A percentile compares a stretch with the other conserved stretches of the same genome.
phyloP scores from a whole-genome alignment of 1,140 invertebrate species.

The Drosophila mauritiana region DNA sequence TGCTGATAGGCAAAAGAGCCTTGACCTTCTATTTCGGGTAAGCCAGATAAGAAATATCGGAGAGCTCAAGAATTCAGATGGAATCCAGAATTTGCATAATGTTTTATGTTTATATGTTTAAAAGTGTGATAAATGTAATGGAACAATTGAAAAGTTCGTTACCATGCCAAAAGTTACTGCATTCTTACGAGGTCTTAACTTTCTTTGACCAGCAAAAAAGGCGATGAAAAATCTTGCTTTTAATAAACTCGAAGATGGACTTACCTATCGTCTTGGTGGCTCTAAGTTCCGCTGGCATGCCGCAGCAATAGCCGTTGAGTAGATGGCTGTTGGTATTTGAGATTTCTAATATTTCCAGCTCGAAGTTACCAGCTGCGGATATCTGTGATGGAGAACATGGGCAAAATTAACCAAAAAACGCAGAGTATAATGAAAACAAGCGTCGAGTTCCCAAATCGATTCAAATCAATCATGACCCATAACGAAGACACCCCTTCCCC shows the following conservation, averaged over 20 bases:
- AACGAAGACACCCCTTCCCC: constrained; percentile 35
- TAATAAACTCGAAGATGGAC: constrained; percentile 15
- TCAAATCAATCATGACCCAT: constrained; percentile 75
- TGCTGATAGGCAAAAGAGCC: constrained; percentile 31
- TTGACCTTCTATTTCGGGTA: constrained; percentile 38
- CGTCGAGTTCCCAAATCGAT: constrained; percentile 64
- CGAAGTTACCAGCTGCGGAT: constrained; percentile 91
- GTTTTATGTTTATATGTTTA: neutral
- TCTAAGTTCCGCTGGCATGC: constrained; percentile 86
- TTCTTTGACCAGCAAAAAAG: neutral
- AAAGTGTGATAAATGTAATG: neutral
- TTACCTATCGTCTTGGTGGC: constrained; percentile 85
- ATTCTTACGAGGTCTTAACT: constrained; percentile 4
- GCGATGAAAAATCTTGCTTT: neutral
- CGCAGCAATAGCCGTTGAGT: constrained; percentile 92
- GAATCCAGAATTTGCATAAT: neutral
- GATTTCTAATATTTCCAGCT: constrained; percentile 95
- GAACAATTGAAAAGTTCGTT: neutral
- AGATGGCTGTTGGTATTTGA: constrained; percentile 93
- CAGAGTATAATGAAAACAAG: constrained; percentile 49
- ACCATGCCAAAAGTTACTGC: neutral
- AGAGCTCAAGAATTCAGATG: neutral
- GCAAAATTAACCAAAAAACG: constrained; percentile 52
- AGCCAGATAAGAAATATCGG: constrained; percentile 7
- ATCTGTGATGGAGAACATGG: constrained; percentile 64